These are phyloP conservation scores for Cyrtorhinus lividipennis DNA, from an alignment of 1,140 invertebrate genomes.

Conservation along the genomic window DNA sequence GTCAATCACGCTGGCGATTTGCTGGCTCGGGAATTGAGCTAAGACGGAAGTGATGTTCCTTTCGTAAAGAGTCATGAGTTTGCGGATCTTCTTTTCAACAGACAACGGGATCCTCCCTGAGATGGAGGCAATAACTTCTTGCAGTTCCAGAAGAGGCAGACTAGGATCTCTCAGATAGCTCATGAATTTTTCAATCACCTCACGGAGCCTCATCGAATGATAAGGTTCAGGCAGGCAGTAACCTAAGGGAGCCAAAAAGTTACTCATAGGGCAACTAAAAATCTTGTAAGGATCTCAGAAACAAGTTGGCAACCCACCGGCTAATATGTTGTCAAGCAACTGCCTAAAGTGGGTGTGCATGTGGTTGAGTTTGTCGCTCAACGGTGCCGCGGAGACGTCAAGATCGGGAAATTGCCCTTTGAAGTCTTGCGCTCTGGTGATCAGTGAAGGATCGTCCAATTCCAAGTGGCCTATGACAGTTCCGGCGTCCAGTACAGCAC, in stretches of 20 bases:
- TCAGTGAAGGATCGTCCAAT: conserved; percentile 76
- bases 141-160: conserved; percentile 81
- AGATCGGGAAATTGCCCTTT: conserved; percentile 57
- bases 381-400: conserved; percentile 38
- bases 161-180: conserved; percentile 79
- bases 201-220: conserved; percentile 62
- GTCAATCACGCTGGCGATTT: conserved; percentile 93
- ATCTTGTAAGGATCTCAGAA: too few relatives aligned
- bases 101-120: conserved; percentile 81
- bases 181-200: conserved; percentile 90
- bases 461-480: conserved; percentile 77
- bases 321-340: conserved; percentile 72
- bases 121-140: conserved; percentile 91
- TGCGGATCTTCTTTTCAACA: conserved; percentile 89
- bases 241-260: too few relatives aligned
- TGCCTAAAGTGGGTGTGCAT: conserved; percentile 64
- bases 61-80: conserved; percentile 85
- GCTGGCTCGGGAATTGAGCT: conserved; percentile 94
- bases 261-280: too few relatives aligned
- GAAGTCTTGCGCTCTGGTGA: conserved; percentile 69
- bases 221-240: conserved; percentile 92
- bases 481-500: conserved; percentile 89
- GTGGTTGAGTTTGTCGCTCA: conserved; percentile 78
- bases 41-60: conserved; percentile 96
- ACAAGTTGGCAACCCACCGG: conserved; percentile 43